Evolutionary conservation across 2,797 vertebrate genomes (phyloP), one percentile per base, ranked within the genome.

Genomic region (Eutrigla gurnardus): DNA sequence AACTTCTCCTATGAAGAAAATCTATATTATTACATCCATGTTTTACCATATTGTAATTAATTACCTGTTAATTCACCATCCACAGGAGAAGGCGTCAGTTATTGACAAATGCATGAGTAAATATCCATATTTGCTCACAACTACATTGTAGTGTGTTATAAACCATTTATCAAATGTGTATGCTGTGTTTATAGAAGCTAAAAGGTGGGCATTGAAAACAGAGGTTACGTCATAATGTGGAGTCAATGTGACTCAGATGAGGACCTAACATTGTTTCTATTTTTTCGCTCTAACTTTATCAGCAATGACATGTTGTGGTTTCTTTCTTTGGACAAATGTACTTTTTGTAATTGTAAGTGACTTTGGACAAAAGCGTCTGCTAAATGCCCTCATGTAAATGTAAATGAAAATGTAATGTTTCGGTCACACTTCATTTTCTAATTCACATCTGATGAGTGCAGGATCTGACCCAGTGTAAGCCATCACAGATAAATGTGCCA

Each of bases 391-490:
- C 1, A 25, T 25, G 25, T 25, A 25, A 25, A 25, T 25, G 25
- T 25, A 25, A 25, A 25, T 25, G 25, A 25, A 25, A 25, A 25
- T 25, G 25, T 25, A 25, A 25, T 55, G 69, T 62, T 65, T 74
- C 18, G 18, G 35, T 70, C n/a, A 66, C 36, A 7, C 11, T 60
- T 81, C 33, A 81, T 84, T 86, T 79, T 82, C 61, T 73, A 75
- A 75, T 76, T 79, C 68, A 68, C 65, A 81, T 63, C 45, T 11
- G 46, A 47, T 52, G 61, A 75, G 62, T 63, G 52, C 60, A 70
- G 60, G 50, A 54, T 81, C 68, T 89, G 85, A 89, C 89, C 85
- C 71, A 72, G 9, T 79, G 73, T 73, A 70, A 84, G 70, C 63
- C 70, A 84, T 86, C 84, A 86, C 50, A 65, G 42, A 80, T 69